Evolutionary conservation across 1,140 invertebrate genomes (phyloP).

Genomic region (Bombus fervidus): DNA sequence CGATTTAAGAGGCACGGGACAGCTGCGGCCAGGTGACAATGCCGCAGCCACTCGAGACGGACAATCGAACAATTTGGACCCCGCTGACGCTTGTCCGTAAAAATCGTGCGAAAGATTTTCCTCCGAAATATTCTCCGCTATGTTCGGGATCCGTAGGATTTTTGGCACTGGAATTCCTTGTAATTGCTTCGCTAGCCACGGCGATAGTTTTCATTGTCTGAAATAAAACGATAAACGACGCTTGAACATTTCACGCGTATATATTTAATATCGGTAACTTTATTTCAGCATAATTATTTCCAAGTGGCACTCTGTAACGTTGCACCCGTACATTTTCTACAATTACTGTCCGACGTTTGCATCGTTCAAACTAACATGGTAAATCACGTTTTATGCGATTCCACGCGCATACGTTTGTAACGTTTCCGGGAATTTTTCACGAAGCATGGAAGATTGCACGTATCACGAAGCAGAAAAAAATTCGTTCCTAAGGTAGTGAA

Average conservation of each 20-base stretch:
- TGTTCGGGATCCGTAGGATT: background rate
- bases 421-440: background rate
- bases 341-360: too few relatives aligned
- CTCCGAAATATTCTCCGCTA: background rate
- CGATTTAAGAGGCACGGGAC: conserved; percentile 74
- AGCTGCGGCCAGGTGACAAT: conserved; percentile 69
- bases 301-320: too few relatives aligned
- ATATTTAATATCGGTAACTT: too few relatives aligned
- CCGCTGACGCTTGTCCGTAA: conserved; percentile 52
- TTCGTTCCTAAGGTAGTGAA: background rate
- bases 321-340: too few relatives aligned
- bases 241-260: too few relatives aligned
- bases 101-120: conserved; percentile 61
- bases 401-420: background rate
- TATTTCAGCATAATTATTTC: too few relatives aligned
- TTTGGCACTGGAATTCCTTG: too few relatives aligned
- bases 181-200: background rate
- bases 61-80: conserved; percentile 74
- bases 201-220: too few relatives aligned
- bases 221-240: background rate
- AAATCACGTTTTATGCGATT: too few relatives aligned
- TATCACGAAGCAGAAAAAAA: background rate
- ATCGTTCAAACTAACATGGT: too few relatives aligned
- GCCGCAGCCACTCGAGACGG: conserved; percentile 68
- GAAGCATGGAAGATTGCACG: too few relatives aligned